These are phyloP conservation scores for Lasioglossum zephyrum DNA, from an alignment of 2,888 invertebrate genomes.

Conservation along the genomic window DNA sequence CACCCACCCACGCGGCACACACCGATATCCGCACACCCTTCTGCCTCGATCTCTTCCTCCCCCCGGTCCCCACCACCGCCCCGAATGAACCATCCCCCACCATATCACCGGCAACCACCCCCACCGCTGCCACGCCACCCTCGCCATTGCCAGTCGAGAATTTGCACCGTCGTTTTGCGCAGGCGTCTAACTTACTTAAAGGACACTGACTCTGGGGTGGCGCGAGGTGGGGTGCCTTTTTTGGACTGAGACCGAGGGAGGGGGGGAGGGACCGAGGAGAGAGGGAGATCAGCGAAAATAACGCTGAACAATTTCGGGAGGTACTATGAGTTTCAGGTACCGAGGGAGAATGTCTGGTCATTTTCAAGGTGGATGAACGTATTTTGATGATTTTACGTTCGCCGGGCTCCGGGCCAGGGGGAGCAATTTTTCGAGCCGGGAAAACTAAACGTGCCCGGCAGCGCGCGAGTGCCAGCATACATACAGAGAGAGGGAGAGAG, in stretches of 20 bases:
- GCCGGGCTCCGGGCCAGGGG: neutral
- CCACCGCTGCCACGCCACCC: slow-evolving; percentile 44
- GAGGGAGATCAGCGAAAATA: slow-evolving; percentile 68
- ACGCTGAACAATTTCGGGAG: slow-evolving; percentile 65
- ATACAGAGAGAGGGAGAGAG: neutral
- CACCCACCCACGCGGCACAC: slow-evolving; percentile 54
- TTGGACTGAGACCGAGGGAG: slow-evolving; percentile 40
- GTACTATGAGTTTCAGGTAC: slow-evolving; percentile 47
- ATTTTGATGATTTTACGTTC: slow-evolving; percentile 57
- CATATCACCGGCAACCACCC: slow-evolving; percentile 40
- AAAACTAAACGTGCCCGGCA: slow-evolving; percentile 4
- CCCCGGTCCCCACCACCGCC: slow-evolving; percentile 40
- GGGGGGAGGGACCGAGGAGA: slow-evolving; percentile 37
- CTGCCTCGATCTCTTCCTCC: slow-evolving; percentile 40
- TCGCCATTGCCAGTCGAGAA: slow-evolving; percentile 61
- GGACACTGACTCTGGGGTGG: slow-evolving; percentile 80
- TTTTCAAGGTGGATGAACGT: slow-evolving; percentile 60
- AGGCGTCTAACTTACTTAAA: slow-evolving; percentile 80
- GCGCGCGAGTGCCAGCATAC: neutral
- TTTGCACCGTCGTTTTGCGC: slow-evolving; percentile 75
- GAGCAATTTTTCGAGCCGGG: slow-evolving; percentile 28
- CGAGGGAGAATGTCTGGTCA: slow-evolving; percentile 48
- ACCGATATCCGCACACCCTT: slow-evolving; percentile 45
- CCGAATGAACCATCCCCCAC: slow-evolving; percentile 38
- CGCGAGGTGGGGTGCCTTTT: slow-evolving; percentile 55